Evolutionary conservation across 2,797 vertebrate genomes (phyloP).

Genomic region (Poeciliopsis turneri): DNA sequence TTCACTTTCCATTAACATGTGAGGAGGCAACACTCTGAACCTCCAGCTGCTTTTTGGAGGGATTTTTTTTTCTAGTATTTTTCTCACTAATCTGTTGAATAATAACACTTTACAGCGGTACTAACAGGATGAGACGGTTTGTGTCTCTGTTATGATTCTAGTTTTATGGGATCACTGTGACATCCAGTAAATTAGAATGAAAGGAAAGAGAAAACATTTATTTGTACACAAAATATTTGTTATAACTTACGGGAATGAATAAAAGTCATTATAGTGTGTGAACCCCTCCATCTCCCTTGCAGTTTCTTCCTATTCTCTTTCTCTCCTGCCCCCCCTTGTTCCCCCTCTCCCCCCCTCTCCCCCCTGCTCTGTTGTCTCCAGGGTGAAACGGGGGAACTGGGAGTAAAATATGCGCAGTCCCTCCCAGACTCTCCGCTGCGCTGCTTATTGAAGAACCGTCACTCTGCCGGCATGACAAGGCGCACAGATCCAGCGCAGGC

Average conservation of each 20-base stretch:
- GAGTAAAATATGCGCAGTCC: constrained; percentile 62
- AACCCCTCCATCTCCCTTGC: background rate
- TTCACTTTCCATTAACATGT: background rate
- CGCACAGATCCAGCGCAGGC: background rate
- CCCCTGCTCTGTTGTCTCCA: constrained; percentile 38
- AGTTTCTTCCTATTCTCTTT: constrained; percentile 16
- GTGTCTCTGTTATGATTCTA: background rate
- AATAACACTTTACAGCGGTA: background rate
- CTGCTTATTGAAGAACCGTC: constrained; percentile 41
- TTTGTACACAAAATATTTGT: background rate
- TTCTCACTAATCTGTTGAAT: background rate
- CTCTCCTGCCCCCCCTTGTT: background rate
- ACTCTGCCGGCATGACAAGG: constrained; percentile 13
- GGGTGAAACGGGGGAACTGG: constrained; percentile 53
- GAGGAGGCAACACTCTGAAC: background rate
- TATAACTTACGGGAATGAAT: background rate
- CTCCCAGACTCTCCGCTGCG: constrained; percentile 53
- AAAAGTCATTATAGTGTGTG: background rate
- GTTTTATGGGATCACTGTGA: background rate
- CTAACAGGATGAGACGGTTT: background rate
- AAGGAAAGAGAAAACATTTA: background rate
- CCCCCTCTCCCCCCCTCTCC: constrained; percentile 20
- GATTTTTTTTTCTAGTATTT: background rate
- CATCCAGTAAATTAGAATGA: background rate
- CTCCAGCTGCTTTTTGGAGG: background rate